Evolutionary conservation across 1,140 invertebrate species (phyloP), one percentile per base, ranked within the genome.

Genomic region (Heliconius himera): DNA sequence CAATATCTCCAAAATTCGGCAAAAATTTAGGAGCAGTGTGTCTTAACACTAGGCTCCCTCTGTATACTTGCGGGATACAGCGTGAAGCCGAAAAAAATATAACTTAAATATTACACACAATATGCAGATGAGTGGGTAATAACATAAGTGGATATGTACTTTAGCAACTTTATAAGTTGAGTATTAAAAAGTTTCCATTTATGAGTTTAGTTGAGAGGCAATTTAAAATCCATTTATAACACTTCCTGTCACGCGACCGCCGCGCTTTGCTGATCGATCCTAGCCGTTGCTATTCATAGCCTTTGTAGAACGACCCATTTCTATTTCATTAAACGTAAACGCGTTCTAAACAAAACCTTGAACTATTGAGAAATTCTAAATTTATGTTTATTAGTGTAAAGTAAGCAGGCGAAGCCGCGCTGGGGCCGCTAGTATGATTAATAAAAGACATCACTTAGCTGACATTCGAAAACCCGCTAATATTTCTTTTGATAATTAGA

Each of bases 161-260:
- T 29, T 29, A 29, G 3, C 60, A 5, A 26, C 8, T 29, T 60
- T 60, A 60, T 26, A 60, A 60, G 22, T 8, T 60, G 13, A 60
- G 4, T 29, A 6, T 60, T 60, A 13, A 71, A 71, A 38, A 36
- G 70, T 77, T 76, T 79, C 56, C 78, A 77, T 78, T 76, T 79
- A 78, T 81, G 77, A 79, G 80, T 82, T 77, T 76, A 79, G 77
- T 81, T 82, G 81, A 84, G 80, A 80, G 80, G 81, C 83, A 83
- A 83, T 84, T 84, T 84, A 84, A 84, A 84, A 83, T 82, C 83
- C 83, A 84, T 83, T 83, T 81, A 84, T 84, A 84, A 84, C 78
- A 78, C 81, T 78, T 78, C 74, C 79, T 66, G 75, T 78, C 79
- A 80, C 76, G 76, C 78, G 79, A 80, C 72, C 78, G 54, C 70